phyloP scores from a whole-genome alignment of 2,113 vertebrate genomes.

The Elephantulus edwardii region DNA sequence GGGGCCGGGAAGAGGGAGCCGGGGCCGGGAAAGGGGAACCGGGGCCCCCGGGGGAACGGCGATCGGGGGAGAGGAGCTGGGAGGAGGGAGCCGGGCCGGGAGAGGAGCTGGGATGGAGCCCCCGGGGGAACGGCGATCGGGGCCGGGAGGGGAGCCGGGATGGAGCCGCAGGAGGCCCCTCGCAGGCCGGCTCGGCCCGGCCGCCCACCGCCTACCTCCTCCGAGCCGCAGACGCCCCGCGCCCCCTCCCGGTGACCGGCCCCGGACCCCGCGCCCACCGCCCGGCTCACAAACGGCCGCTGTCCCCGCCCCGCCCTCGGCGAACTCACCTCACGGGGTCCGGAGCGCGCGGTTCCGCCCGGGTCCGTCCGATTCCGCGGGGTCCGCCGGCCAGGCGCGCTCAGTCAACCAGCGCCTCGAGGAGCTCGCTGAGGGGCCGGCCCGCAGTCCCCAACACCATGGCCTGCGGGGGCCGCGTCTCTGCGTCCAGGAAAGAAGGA shows the following conservation, averaged over 20 bases:
- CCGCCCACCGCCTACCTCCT: background rate
- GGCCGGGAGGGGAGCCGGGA: no score
- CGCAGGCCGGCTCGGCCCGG: fast-evolving
- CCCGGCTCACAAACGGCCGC: background rate
- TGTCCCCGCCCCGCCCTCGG: background rate
- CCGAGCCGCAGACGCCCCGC: no score
- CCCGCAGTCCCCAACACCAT: slow-evolving; percentile 17
- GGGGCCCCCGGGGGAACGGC: no score
- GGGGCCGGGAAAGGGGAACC: no score
- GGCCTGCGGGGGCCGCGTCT: background rate
- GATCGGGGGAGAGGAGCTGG: no score
- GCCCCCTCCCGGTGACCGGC: no score
- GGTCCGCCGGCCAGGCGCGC: background rate
- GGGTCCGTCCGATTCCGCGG: background rate
- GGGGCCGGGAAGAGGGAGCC: no score
- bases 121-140: no score
- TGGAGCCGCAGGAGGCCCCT: no score
- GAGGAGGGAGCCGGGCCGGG: no score
- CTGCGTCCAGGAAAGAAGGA: background rate
- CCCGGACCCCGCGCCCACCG: background rate
- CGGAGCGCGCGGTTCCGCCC: background rate
- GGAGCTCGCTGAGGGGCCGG: background rate
- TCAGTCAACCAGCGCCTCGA: background rate
- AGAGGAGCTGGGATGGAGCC: no score
- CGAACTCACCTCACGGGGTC: no score